Conservation (phyloP, 2,113 vertebrate species). For the Brachyhypopomus gauderio region DNA sequence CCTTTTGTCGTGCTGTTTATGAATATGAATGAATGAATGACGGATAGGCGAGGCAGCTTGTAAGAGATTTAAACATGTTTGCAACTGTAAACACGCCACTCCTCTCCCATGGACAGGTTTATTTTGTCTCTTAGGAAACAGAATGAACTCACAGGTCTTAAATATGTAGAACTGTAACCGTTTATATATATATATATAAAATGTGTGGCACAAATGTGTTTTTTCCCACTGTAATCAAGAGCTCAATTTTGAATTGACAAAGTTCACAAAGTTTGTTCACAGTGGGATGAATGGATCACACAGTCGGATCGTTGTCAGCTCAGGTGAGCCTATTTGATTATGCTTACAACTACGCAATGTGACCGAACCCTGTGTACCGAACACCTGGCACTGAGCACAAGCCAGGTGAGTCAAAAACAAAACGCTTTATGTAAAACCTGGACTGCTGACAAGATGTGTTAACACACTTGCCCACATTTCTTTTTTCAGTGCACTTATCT, state of each 20-base stretch:
- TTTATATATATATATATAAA: not conserved
- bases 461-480: not conserved
- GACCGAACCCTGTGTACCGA: not conserved
- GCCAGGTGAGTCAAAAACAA: not conserved
- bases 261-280: too few species aligned
- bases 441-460: not conserved
- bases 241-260: not conserved
- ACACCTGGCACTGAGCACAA: too few species aligned
- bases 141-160: not conserved
- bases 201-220: not conserved
- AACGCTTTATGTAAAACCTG: not conserved
- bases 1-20: not conserved
- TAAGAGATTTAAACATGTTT: constrained; percentile 22
- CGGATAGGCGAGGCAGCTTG: constrained; percentile 1
- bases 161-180: not conserved
- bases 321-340: not conserved
- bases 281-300: too few species aligned
- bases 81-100: constrained; percentile 3
- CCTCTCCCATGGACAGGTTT: not conserved
- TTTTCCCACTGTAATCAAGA: not conserved
- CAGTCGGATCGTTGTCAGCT: not conserved
- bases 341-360: not conserved
- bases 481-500: not conserved
- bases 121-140: not conserved
- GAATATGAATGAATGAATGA: constrained; percentile 10